These are phyloP conservation scores for Gorsachius magnificus DNA, from an alignment of 2,797 vertebrate genomes.

Conservation along the genomic window DNA sequence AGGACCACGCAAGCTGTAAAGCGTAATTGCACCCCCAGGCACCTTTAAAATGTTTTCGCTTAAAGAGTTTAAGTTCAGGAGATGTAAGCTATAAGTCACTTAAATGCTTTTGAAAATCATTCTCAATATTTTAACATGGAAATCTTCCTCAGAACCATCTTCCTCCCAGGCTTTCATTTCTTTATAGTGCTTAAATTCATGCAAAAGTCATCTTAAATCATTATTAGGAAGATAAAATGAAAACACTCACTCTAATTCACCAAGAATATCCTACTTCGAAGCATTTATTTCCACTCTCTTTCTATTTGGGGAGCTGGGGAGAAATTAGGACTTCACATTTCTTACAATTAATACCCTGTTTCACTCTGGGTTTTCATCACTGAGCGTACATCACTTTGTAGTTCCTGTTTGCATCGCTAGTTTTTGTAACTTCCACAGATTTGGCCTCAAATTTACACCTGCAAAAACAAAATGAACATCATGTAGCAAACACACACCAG, in stretches of 20 bases:
- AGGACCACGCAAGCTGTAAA: background rate
- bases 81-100: slow-evolving; percentile 29
- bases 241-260: slow-evolving; percentile 48
- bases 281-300: slow-evolving; percentile 43
- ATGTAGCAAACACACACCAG: background rate
- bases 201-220: slow-evolving; percentile 48
- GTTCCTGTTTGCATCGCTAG: background rate
- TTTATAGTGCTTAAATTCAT: slow-evolving; percentile 27
- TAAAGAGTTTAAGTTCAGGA: slow-evolving; percentile 31
- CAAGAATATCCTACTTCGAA: background rate
- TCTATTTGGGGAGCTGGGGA: slow-evolving; percentile 38
- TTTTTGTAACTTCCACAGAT: background rate
- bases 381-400: background rate
- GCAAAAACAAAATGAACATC: background rate
- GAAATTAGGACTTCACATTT: slow-evolving; percentile 41
- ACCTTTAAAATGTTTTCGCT: slow-evolving; percentile 40
- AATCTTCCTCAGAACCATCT: slow-evolving; percentile 27
- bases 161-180: slow-evolving; percentile 17
- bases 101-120: slow-evolving; percentile 42
- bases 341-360: slow-evolving; percentile 27
- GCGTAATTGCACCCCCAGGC: background rate
- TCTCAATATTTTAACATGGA: slow-evolving; percentile 22
- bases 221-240: slow-evolving; percentile 50
- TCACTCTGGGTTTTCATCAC: background rate
- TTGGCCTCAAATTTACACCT: slow-evolving; percentile 19